Conservation (phyloP, 2,888 invertebrate species). For the Macrophya alboannulata region DNA sequence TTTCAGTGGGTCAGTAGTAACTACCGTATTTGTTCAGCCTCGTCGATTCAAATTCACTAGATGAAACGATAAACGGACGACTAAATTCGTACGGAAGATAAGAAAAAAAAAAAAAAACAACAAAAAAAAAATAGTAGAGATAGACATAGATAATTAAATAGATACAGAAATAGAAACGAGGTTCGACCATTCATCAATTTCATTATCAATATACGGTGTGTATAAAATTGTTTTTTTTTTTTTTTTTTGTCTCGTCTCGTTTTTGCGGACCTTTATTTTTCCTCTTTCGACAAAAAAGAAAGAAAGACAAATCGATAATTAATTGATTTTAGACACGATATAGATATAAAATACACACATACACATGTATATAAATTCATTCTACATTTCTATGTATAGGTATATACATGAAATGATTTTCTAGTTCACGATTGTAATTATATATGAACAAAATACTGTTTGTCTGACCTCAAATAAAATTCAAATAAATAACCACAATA, state of each 20-base stretch:
- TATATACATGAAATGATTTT: background rate
- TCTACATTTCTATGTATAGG: background rate
- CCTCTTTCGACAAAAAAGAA: too few species aligned
- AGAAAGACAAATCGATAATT: conserved; percentile 25
- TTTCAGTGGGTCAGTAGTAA: conserved; percentile 42
- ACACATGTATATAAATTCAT: background rate
- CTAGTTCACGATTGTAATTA: background rate
- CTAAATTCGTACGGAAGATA: background rate
- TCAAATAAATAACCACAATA: background rate
- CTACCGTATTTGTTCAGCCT: conserved; percentile 46
- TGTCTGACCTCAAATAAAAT: background rate
- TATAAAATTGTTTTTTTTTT: too few species aligned
- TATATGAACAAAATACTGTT: background rate
- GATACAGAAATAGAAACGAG: too few species aligned
- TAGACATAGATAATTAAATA: too few species aligned
- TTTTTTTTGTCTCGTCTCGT: too few species aligned
- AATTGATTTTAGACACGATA: background rate
- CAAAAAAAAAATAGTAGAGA: too few species aligned
- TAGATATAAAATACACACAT: background rate
- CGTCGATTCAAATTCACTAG: background rate
- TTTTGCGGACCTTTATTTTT: too few species aligned
- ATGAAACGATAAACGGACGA: background rate
- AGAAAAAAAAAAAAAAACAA: background rate
- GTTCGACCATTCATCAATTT: background rate
- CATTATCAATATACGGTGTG: background rate